Evolutionary conservation across 2,888 invertebrate genomes (phyloP).

Genomic region (Arge pagana): DNA sequence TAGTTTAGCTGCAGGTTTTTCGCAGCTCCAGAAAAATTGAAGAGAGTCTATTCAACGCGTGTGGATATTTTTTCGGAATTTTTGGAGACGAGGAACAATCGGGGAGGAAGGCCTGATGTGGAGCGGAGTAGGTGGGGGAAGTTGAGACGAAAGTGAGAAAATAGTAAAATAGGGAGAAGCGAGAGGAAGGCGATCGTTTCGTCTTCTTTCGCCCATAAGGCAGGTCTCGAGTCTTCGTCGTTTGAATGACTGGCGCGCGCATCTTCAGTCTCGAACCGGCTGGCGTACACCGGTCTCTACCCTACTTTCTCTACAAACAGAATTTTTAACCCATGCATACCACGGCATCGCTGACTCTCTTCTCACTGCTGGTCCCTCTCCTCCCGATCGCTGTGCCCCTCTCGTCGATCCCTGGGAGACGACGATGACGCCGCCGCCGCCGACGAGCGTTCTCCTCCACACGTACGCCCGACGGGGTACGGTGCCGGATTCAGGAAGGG

Average conservation of each 20-base stretch:
- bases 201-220: constrained; percentile 26
- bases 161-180: too few species aligned
- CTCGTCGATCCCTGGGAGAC: constrained; percentile 3
- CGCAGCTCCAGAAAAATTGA: too few species aligned
- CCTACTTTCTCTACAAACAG: constrained; percentile 57
- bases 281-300: constrained; percentile 38
- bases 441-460: constrained; percentile 34
- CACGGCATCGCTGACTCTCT: constrained; percentile 21
- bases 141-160: too few species aligned
- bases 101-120: too few species aligned
- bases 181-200: too few species aligned
- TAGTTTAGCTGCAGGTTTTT: too few species aligned
- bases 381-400: background rate
- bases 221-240: constrained; percentile 15
- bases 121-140: background rate
- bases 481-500: too few species aligned
- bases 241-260: constrained; percentile 12
- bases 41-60: too few species aligned
- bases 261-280: constrained; percentile 17
- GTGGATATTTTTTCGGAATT: too few species aligned
- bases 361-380: constrained; percentile 29
- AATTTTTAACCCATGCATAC: constrained; percentile 44
- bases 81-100: too few species aligned
- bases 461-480: constrained; percentile 29
- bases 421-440: constrained; percentile 24